Evolutionary conservation across 1,140 invertebrate genomes (phyloP), one percentile per base, ranked within the genome.

Genomic region (Episyrphus balteatus): DNA sequence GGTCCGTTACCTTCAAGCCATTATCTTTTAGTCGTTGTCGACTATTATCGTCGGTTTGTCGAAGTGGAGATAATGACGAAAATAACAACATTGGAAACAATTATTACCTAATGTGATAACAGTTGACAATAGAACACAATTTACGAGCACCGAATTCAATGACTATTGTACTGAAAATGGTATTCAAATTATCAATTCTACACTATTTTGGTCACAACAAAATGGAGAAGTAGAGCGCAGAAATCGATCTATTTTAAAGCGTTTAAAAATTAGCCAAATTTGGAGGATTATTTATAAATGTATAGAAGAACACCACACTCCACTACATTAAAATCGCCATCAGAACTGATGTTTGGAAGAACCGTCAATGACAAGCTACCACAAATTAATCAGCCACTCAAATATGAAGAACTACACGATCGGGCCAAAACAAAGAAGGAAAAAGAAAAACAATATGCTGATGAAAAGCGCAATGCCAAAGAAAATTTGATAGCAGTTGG

Each of bases 171-270:
- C n/a, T n/a, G n/a, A n/a, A n/a, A n/a, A n/a, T n/a, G n/a, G n/a
- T 18, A 61, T 67, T 13, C 39, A 37, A 3, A 15, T 63, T 10
- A 54, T 47, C 18, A 52, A 58, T 31, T 59, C 57, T 6, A 45
- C 51, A 9, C 56, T 58, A 0, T 59, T 57, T 51, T 62, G 57
- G 54, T 57, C 64, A 2, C 58, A 62, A 49, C 48, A 48, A 38
- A 68, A 69, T 53, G 64, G 62, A 8, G 54, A 63, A 40, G 61
- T 65, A 0, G 62, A 68, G 49, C 47, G 61, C n/a, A 55, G 61
- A 46, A 68, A 66, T 45, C 42, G 50, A 38, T 55, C 54, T 14
- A 55, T 65, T 37, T 41, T 62, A 38, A 66, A 62, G 18, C 41
- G 52, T 5, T 39, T 62, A 10, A 48, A 40, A 36, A 56, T 57